Base-by-base conservation (phyloP, 2,113 vertebrate species). In the Falco punctatus region DNA sequence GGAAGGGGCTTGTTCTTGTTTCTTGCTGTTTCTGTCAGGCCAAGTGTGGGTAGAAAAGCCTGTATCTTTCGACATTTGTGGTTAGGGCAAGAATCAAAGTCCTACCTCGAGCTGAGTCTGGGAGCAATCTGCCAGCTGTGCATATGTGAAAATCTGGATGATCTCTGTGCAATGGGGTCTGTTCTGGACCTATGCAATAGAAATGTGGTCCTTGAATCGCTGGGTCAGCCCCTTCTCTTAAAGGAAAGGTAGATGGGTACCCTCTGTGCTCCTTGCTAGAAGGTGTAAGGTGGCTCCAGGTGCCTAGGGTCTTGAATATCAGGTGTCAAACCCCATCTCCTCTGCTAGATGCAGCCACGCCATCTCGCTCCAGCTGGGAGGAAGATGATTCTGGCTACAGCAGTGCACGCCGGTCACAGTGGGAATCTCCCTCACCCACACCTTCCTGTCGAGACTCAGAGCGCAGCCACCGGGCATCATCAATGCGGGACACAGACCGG, bases 361-460 rank as follows among this genome's bases (percentile, higher is more conserved):
- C 99, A 0, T 99, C 99, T 12, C 98, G 98, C 80, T 99, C 99
- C 23, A 98, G 99, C 94, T 99, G 99, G 99, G 99, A 99, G 57
- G 99, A 99, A 72, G 99, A 99, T 30, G 99, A 99, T 70, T 97
- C 98, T 21, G 98, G 99, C 62, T 99, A 88, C 93, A 92, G 95
- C 77, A 98, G 97, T 23, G 96, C 98, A 6, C 98, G 98, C 28
- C 99, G 98, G 84, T 99, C 99, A 0, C 99, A 99, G 81, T 99
- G 99, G 99, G 99, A 99, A 69, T 99, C 99, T 8, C 99, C 99
- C 0, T 99, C 99, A 20, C 99, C 99, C 0, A 78, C 98, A 0
- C 98, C 98, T 17, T 99, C 99, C n/a, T 97, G 72, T 65, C 97
- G 97, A 86, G 99, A 99, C 66, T 97, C 97, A 0, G 99, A 99